Conservation (phyloP, 2,113 vertebrate species). For the Ceratotherium simum region DNA sequence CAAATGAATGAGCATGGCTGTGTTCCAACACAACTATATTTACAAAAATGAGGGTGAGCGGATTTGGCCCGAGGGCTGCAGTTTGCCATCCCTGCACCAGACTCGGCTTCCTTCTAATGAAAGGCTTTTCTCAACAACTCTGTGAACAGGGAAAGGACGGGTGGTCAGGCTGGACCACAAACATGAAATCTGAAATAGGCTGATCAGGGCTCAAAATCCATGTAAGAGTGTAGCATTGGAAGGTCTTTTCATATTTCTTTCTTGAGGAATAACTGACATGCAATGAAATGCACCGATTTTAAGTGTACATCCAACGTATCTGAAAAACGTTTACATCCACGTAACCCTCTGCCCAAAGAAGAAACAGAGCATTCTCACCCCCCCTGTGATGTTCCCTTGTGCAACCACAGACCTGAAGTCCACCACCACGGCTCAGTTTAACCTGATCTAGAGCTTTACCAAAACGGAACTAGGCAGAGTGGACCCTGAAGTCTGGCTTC, state of each 20-base stretch:
- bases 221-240: neutral
- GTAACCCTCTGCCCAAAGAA: neutral
- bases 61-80: neutral
- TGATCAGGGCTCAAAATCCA: neutral
- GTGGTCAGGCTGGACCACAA: neutral
- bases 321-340: neutral
- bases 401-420: fast-evolving
- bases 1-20: neutral
- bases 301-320: neutral
- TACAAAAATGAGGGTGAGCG: neutral
- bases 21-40: neutral
- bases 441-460: neutral
- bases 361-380: neutral
- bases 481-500: neutral
- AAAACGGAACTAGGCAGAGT: neutral
- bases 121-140: neutral
- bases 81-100: neutral
- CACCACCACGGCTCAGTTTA: neutral
- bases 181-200: neutral
- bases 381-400: neutral
- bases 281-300: neutral
- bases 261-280: neutral
- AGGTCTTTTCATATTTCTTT: neutral
- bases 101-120: neutral
- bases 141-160: neutral